Evolutionary conservation across 2,113 vertebrate genomes (phyloP), one percentile per base, ranked within the genome.

Genomic region (Kryptolebias marmoratus): DNA sequence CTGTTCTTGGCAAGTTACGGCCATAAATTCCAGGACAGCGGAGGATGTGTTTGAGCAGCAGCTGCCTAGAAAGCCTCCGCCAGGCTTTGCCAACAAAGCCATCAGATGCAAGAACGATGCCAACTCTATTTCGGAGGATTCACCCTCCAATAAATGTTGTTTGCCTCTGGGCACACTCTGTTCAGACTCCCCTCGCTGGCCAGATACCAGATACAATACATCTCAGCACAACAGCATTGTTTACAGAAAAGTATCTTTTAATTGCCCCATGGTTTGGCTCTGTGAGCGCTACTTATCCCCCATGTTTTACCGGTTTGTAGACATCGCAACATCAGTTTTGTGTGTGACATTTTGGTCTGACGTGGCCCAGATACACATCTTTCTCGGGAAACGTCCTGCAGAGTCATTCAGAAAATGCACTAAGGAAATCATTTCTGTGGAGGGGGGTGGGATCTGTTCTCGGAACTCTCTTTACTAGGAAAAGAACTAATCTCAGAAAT

Each of bases 171-270:
- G 39, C 55, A 14, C 50, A 61, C 66, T 58, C 14, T 59, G 39
- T 53, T 82, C 44, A 60, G 28, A 66, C 63, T 75, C 67, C 22
- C 28, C 30, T 73, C 53, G 13, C 12, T 75, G 78, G 73, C 70
- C 57, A 13, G 14, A 65, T 36, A 65, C 76, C 77, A 45, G 31
- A 18, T 48, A 36, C 64, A 77, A 16, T 64, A 64, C 68, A 59
- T 86, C 61, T 75, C 11, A 47, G 47, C 54, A 50, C 22, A 72
- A 66, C 73, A 73, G 45, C 56, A 61, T 18, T 73, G 57, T 73
- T 84, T 69, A 80, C 75, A 27, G 44, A 65, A 56, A 22, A 58
- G 64, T 14, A 13, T n/a, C 10, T 68, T 64, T 80, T 75, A 77
- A 79, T 71, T 73, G 53, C 56, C 67, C 52, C 27, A 67, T 69